Base-by-base conservation (phyloP, 2,113 vertebrate species). In the Petrocephalus zakoni region DNA sequence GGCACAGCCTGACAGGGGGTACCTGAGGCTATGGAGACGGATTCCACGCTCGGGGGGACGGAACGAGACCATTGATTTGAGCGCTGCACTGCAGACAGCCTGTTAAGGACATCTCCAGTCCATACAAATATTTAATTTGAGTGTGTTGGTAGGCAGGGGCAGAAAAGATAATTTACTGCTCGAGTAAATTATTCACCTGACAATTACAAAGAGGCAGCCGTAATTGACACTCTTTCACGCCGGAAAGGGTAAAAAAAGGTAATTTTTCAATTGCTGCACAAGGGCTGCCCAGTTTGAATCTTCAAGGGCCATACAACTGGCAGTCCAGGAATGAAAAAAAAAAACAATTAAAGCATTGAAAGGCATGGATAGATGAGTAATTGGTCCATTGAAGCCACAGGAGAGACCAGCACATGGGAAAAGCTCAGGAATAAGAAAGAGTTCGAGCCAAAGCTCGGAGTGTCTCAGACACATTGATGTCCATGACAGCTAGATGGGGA, bases 181-280 rank as follows among this genome's bases (percentile, higher is more conserved):
- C 47, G 34, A 88, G 89, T 88, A 75, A 88, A 90, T 90, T 88
- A 90, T 90, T 90, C 89, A 90, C 89, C 87, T 88, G 87, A 85
- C 89, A 90, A 88, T 90, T 90, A 88, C 89, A 90, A 52, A 88
- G 47, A 88, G 81, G 19, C 51, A 15, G 37, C 78, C 49, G 81
- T 88, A 85, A 88, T 88, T 90, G 84, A 88, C 87, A 88, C 51
- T 68, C 61, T n/a, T 88, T 75, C 56, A 86, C 52, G 34, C 89
- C n/a, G 56, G 61, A 88, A 87, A 88, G 87, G 81, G 78, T 53
- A 85, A 88, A 88, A 86, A 86, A 85, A 88, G 51, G 89, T 88
- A n/a, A 88, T 88, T 90, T 88, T 82, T 90, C 81, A 85, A 19
- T 88, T 19, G 15, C 61, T 75, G 58, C 82, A 85, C 82, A 90